A percentile compares a stretch with the other conserved stretches of the same genome.
phyloP scores from a whole-genome alignment of 2,888 invertebrate species.

The Mayetiola destructor region DNA sequence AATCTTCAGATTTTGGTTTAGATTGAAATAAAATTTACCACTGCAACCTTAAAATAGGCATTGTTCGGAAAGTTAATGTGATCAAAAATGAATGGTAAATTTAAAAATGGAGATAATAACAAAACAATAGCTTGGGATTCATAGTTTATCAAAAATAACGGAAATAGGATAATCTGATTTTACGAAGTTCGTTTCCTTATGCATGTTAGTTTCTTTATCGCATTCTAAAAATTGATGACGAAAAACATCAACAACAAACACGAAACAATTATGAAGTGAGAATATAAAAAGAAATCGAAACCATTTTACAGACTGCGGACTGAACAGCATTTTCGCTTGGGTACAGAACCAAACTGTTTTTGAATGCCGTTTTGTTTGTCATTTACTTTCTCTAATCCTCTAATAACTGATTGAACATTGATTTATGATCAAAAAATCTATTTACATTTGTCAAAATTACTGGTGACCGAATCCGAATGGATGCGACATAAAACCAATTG shows the following conservation, averaged over 20 bases:
- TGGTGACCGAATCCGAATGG: neutral
- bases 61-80: slow-evolving; percentile 7
- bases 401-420: slow-evolving; percentile 4
- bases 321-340: too few species aligned
- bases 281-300: too few species aligned
- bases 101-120: neutral
- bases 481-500: neutral
- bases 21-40: too few species aligned
- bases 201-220: too few species aligned
- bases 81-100: neutral
- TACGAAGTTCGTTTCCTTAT: too few species aligned
- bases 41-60: too few species aligned
- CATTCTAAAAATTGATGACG: too few species aligned
- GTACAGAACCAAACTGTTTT: too few species aligned
- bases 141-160: neutral
- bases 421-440: slow-evolving; percentile 6
- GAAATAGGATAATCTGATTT: slow-evolving; percentile 5
- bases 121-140: neutral
- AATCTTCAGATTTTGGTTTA: too few species aligned
- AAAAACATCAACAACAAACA: too few species aligned
- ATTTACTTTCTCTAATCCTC: neutral
- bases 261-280: too few species aligned
- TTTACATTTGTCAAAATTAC: slow-evolving; percentile 4
- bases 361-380: neutral
- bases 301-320: too few species aligned